Conservation (phyloP, 2,797 vertebrate species). For the Pteronotus mesoamericanus region DNA sequence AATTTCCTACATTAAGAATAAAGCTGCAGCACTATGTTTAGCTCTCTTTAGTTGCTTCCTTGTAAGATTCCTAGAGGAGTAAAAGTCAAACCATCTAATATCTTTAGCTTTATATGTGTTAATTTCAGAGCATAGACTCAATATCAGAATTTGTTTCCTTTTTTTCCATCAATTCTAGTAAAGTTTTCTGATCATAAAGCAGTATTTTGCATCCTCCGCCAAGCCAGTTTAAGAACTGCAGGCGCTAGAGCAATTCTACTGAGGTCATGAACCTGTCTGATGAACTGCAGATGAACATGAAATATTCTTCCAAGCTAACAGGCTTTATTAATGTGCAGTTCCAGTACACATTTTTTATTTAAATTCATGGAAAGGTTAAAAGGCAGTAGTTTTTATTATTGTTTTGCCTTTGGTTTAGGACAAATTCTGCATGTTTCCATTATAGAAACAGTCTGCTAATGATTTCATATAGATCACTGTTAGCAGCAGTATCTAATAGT, state of each 20-base stretch:
- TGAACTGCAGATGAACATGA: slow-evolving; percentile 83
- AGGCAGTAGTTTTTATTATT: slow-evolving; percentile 80
- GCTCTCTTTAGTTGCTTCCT: neutral
- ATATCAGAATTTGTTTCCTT: slow-evolving; percentile 73
- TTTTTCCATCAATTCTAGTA: slow-evolving; percentile 79
- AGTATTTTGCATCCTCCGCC: slow-evolving; percentile 80
- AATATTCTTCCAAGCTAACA: slow-evolving; percentile 80
- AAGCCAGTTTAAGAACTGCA: slow-evolving; percentile 76
- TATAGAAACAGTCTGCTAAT: slow-evolving; percentile 75
- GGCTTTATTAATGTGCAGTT: slow-evolving; percentile 81
- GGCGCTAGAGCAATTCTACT: slow-evolving; percentile 77
- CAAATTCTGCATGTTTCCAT: slow-evolving; percentile 75
- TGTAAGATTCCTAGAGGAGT: neutral
- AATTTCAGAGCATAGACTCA: slow-evolving; percentile 74
- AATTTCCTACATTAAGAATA: neutral
- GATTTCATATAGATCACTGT: slow-evolving; percentile 77
- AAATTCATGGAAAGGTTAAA: slow-evolving; percentile 82
- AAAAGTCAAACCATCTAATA: slow-evolving; percentile 60
- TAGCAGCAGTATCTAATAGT: slow-evolving; percentile 54
- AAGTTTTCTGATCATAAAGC: slow-evolving; percentile 85
- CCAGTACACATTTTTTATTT: slow-evolving; percentile 80
- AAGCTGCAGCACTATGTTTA: neutral
- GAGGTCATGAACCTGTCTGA: slow-evolving; percentile 84
- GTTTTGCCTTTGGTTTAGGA: slow-evolving; percentile 81
- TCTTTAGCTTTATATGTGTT: slow-evolving; percentile 69